Evolutionary conservation across 2,888 invertebrate species (phyloP).

Genomic region (Trichopria drosophilae): DNA sequence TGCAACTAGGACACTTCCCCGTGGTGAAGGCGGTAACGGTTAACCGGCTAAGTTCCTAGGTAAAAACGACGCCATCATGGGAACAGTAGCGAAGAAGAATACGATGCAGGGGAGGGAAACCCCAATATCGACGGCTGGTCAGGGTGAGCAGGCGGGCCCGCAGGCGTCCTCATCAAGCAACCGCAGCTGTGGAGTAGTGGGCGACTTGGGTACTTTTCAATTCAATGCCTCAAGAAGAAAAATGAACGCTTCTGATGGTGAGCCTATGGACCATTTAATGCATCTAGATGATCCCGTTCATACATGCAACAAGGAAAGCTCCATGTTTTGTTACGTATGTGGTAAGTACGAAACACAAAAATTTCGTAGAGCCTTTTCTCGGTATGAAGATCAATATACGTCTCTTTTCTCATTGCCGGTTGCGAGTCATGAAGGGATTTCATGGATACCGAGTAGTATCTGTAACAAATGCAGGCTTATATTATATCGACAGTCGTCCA

Average conservation of each 20-base stretch:
- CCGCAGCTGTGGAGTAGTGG: conserved; percentile 7
- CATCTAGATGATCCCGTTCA: neutral
- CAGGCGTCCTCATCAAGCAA: neutral
- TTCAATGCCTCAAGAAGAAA: conserved; percentile 1
- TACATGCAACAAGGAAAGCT: conserved; percentile 1
- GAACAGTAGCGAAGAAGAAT: neutral
- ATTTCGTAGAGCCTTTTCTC: conserved; percentile 1
- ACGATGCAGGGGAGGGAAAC: neutral
- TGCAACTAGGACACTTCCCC: conserved; percentile 7
- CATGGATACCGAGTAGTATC: neutral
- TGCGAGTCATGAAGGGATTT: neutral
- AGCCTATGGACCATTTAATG: neutral
- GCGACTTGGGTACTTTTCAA: neutral
- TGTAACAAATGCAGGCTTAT: neutral
- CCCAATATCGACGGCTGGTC: conserved; percentile 9
- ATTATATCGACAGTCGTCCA: conserved; percentile 3
- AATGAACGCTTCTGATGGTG: neutral
- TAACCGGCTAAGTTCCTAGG: neutral
- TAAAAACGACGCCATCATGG: conserved; percentile 7
- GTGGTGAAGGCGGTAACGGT: conserved; percentile 17
- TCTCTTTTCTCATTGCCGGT: neutral
- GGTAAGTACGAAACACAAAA: conserved; percentile 6
- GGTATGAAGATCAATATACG: neutral
- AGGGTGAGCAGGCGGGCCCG: conserved; percentile 6
- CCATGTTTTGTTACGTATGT: conserved; percentile 12